These are phyloP conservation scores for Mus spretus DNA, from an alignment of 2,797 vertebrate species.

Conservation along the genomic window DNA sequence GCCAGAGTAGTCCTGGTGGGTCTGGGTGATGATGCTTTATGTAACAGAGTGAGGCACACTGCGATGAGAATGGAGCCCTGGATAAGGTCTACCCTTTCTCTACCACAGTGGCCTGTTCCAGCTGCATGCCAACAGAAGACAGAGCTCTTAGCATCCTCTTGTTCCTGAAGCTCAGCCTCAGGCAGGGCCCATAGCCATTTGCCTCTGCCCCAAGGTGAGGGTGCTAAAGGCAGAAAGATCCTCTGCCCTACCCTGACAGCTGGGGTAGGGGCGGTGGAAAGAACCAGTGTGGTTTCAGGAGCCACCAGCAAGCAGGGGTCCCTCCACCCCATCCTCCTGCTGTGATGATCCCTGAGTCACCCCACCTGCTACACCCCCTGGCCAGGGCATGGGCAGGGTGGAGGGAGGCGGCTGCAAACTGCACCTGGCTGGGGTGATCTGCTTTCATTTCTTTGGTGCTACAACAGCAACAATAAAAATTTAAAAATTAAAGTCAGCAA, in stretches of 20 bases:
- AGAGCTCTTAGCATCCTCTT: neutral
- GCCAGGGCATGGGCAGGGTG: constrained; percentile 28
- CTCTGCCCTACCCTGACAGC: neutral
- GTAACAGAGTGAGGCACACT: neutral
- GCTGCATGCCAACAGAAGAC: neutral
- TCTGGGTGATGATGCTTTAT: neutral
- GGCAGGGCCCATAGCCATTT: neutral
- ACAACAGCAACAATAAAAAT: constrained; percentile 78
- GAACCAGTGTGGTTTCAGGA: constrained; percentile 28
- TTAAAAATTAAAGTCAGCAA: constrained; percentile 85
- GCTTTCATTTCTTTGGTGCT: constrained; percentile 89
- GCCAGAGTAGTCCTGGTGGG: accelerated
- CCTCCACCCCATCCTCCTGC: neutral
- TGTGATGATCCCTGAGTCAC: constrained; percentile 79
- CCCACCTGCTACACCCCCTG: constrained; percentile 12
- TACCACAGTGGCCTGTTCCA: neutral
- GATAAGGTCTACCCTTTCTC: neutral
- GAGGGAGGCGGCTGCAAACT: constrained; percentile 65
- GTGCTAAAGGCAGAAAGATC: neutral
- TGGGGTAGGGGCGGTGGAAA: neutral
- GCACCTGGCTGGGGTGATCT: constrained; percentile 65
- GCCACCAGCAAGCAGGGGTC: neutral
- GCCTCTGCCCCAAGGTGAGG: constrained; percentile 29
- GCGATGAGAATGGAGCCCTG: neutral
- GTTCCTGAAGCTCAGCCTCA: neutral